phyloP scores from a whole-genome alignment of 2,113 vertebrate species.

The Microcebus jonahi region DNA sequence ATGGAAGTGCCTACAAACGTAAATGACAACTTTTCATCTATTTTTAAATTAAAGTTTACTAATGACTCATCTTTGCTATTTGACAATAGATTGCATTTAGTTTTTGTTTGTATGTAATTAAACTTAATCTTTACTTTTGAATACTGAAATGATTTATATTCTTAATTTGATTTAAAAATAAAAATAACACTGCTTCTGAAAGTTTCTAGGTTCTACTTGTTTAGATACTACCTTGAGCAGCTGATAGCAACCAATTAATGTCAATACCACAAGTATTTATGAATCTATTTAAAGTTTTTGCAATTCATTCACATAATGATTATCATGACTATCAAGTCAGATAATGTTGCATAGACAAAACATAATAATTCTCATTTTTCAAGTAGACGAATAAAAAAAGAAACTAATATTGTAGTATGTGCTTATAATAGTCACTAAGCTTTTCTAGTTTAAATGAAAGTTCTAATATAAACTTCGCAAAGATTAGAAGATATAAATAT shows the following conservation, averaged over 20 bases:
- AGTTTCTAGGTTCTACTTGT: not conserved
- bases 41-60: conserved; percentile 55
- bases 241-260: not conserved
- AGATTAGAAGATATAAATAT: not conserved
- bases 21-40: conserved; percentile 15
- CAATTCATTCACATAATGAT: not conserved
- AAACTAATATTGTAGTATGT: not conserved
- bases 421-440: not conserved
- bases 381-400: not conserved
- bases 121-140: conserved; percentile 17
- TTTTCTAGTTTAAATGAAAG: not conserved
- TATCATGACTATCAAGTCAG: not conserved
- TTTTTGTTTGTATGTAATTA: not conserved
- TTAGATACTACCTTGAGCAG: not conserved
- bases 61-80: conserved; percentile 19
- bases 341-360: not conserved
- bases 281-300: not conserved
- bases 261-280: not conserved
- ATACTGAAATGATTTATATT: not conserved
- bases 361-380: not conserved
- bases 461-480: not conserved
- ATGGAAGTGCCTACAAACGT: not conserved
- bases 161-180: conserved; percentile 12
- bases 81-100: not conserved
- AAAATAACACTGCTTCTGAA: not conserved